Percentiles rank a stretch among this genome's conserved stretches.
Conservation (phyloP, 2,113 vertebrate genomes). For the Laticauda colubrina region DNA sequence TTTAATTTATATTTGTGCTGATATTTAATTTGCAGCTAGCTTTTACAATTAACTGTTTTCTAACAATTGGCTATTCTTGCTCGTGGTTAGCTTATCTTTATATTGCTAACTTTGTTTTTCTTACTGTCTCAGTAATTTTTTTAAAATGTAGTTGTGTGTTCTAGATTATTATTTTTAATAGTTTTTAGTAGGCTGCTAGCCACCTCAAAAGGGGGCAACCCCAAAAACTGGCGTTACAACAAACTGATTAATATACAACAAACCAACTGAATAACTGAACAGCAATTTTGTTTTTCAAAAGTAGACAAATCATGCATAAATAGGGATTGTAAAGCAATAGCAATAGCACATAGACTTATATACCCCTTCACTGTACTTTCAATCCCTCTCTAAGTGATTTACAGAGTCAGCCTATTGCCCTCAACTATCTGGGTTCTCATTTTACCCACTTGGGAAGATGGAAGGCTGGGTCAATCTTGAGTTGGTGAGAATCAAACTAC, state of each 20-base stretch:
- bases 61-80: background rate
- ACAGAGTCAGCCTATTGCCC: too few species aligned
- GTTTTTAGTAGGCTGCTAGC: background rate
- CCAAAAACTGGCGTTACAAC: background rate
- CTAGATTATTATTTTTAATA: background rate
- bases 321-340: background rate
- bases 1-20: background rate
- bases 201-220: background rate
- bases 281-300: background rate
- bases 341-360: too few species aligned
- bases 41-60: background rate
- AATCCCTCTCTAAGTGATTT: too few species aligned
- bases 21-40: background rate
- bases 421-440: too few species aligned
- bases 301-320: background rate
- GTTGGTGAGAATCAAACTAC: too few species aligned
- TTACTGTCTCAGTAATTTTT: background rate
- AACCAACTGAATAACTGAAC: background rate
- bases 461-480: too few species aligned
- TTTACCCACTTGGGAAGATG: too few species aligned
- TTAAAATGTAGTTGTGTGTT: background rate
- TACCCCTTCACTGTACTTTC: too few species aligned
- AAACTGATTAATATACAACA: background rate
- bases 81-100: background rate
- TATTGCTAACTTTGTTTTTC: background rate